These are phyloP conservation scores for Rachycentron canadum DNA, from an alignment of 2,797 vertebrate genomes.

Conservation along the genomic window DNA sequence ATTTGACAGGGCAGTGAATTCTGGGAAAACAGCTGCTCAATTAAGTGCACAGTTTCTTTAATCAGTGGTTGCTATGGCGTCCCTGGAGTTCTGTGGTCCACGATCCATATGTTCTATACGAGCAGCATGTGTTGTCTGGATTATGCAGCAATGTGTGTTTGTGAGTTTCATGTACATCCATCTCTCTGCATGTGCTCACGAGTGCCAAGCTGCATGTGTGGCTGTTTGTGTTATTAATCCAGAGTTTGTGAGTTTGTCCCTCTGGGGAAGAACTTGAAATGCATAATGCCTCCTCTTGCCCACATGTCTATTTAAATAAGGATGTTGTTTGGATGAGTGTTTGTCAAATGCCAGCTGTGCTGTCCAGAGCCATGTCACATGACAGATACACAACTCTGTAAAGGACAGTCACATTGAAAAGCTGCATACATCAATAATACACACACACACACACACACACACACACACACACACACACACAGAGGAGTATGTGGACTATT, in stretches of 20 bases:
- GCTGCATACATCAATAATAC: conserved; percentile 18
- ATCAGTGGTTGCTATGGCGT: conserved; percentile 70
- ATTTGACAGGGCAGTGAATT: conserved; percentile 56
- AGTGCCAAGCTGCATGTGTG: conserved; percentile 35
- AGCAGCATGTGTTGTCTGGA: conserved; percentile 51
- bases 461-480: not conserved
- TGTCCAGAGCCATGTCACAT: conserved; percentile 14
- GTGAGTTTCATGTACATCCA: not conserved
- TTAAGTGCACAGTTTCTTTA: conserved; percentile 67
- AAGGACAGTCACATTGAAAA: conserved; percentile 31
- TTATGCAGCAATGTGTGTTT: conserved; percentile 42
- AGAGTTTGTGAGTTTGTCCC: conserved; percentile 49
- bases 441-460: conserved; percentile 13
- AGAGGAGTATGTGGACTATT: not conserved
- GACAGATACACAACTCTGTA: conserved; percentile 20
- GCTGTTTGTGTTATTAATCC: conserved; percentile 49
- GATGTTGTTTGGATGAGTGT: conserved; percentile 33
- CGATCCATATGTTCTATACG: conserved; percentile 64
- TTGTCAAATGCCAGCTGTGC: conserved; percentile 36
- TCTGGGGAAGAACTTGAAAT: conserved; percentile 35
- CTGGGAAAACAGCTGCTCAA: conserved; percentile 69
- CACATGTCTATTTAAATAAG: conserved; percentile 54
- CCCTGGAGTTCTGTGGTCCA: conserved; percentile 36
- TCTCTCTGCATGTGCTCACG: not conserved
- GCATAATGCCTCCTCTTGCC: conserved; percentile 17